Percentiles rank a stretch among this genome's conserved stretches.
phyloP scores from a whole-genome alignment of 1,140 invertebrate genomes.

The Camponotus pennsylvanicus region DNA sequence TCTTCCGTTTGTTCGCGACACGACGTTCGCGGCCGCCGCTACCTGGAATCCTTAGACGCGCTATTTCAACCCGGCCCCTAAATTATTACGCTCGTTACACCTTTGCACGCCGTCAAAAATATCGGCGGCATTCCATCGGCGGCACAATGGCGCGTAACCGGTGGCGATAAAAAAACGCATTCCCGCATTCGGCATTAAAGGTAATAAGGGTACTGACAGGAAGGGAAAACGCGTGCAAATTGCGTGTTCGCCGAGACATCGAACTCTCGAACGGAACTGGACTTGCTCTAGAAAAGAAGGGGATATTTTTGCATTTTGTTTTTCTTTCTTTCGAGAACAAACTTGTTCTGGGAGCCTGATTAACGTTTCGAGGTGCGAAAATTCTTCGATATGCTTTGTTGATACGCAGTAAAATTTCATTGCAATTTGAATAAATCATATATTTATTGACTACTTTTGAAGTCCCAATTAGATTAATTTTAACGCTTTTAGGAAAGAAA shows the following conservation, averaged over 20 bases:
- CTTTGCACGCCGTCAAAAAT: conserved; percentile 43
- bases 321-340: neutral
- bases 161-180: conserved; percentile 42
- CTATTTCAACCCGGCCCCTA: conserved; percentile 28
- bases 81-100: conserved; percentile 24
- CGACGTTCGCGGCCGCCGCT: neutral
- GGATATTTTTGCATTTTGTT: neutral
- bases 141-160: conserved; percentile 64
- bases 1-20: conserved; percentile 38
- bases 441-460: neutral
- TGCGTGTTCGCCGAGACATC: conserved; percentile 9
- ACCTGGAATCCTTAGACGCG: conserved; percentile 25
- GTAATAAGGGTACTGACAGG: conserved; percentile 14
- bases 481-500: neutral
- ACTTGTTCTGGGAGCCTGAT: neutral
- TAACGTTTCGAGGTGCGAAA: neutral
- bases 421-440: neutral
- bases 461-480: neutral
- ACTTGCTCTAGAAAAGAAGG: neutral
- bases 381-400: neutral
- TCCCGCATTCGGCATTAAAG: conserved; percentile 44
- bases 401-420: neutral
- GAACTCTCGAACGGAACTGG: neutral
- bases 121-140: conserved; percentile 35
- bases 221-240: conserved; percentile 2